phyloP scores from a whole-genome alignment of 1,140 invertebrate species.

The Argopecten irradians region DNA sequence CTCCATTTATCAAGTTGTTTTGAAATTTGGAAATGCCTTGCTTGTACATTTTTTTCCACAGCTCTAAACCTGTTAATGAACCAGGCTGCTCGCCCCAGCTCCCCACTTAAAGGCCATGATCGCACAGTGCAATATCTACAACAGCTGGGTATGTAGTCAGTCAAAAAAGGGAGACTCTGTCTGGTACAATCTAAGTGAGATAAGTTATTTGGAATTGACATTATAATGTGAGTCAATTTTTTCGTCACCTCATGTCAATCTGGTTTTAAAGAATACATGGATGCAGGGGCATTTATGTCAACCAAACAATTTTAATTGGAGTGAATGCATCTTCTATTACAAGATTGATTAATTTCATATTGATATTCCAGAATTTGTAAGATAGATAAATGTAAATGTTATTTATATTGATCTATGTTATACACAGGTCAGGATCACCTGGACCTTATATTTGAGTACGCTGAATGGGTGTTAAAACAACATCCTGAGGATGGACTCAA shows the following conservation, averaged over 20 bases:
- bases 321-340: no score
- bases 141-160: constrained; percentile 86
- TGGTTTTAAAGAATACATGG: no score
- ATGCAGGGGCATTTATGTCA: no score
- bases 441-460: constrained; percentile 94
- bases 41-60: constrained; percentile 59
- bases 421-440: constrained; percentile 86
- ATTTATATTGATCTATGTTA: constrained; percentile 56
- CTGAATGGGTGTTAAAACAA: constrained; percentile 92
- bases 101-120: constrained; percentile 87
- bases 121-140: constrained; percentile 95
- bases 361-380: constrained; percentile 26
- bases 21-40: no score
- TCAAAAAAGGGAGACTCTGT: no score
- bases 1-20: no score
- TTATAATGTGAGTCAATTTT: no score
- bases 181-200: neutral
- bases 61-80: constrained; percentile 92
- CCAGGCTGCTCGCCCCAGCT: constrained; percentile 87
- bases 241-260: no score
- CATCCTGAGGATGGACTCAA: constrained; percentile 93
- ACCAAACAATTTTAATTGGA: no score
- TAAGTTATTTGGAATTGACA: no score
- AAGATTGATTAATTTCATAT: no score
- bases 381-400: neutral